phyloP scores from a whole-genome alignment of 1,140 invertebrate species.

The Teleopsis dalmanni region DNA sequence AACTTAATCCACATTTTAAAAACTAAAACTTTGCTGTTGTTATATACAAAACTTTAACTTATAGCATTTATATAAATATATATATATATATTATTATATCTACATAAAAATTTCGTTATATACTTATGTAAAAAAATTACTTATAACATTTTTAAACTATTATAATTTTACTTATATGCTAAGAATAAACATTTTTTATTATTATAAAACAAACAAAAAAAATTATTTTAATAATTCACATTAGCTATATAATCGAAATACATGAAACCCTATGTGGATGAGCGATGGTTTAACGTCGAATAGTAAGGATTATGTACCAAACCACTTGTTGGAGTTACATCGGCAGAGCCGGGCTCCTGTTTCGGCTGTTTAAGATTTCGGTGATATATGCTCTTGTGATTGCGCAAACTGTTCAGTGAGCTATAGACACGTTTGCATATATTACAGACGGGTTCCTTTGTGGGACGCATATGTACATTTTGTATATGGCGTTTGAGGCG shows the following conservation, averaged over 20 bases:
- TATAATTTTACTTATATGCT: no score
- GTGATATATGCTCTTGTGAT: slow-evolving; percentile 85
- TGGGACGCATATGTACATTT: slow-evolving; percentile 78
- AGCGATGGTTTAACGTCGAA: slow-evolving; percentile 17
- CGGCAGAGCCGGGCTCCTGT: slow-evolving; percentile 28
- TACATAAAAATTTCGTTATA: neutral
- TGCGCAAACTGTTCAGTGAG: slow-evolving; percentile 75
- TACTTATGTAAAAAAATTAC: neutral
- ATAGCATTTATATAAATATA: neutral
- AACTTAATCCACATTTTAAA: neutral
- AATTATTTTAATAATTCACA: slow-evolving; percentile 17
- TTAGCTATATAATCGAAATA: slow-evolving; percentile 36
- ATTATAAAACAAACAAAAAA: no score
- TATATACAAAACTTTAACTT: neutral
- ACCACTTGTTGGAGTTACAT: slow-evolving; percentile 26
- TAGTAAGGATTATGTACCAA: slow-evolving; percentile 22
- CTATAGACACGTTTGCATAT: slow-evolving; percentile 82
- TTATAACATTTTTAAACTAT: no score
- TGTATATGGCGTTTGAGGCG: slow-evolving; percentile 78
- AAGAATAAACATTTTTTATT: no score
- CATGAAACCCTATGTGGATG: slow-evolving; percentile 42
- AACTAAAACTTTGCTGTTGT: neutral
- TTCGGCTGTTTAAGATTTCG: slow-evolving; percentile 56
- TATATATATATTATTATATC: neutral
- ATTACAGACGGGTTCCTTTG: slow-evolving; percentile 77